These are phyloP conservation scores for Mesaphorura yosii DNA, from an alignment of 1,140 invertebrate species.

Conservation along the genomic window DNA sequence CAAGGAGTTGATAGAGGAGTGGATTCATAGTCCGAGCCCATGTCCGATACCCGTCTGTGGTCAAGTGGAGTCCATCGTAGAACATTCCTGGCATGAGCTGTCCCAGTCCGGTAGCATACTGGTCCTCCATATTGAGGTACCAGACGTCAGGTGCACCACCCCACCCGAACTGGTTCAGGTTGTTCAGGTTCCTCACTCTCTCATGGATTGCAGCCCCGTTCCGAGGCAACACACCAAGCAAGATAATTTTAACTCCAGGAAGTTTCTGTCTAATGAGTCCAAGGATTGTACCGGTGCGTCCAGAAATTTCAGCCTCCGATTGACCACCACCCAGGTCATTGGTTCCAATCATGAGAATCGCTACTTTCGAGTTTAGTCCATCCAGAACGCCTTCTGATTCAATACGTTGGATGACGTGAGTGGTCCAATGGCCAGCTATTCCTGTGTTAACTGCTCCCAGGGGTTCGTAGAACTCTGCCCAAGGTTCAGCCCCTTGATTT, in stretches of 20 bases:
- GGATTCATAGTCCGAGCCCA: slow-evolving; percentile 5
- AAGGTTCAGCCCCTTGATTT: not conserved
- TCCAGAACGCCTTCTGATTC: not conserved
- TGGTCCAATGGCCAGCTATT: not conserved
- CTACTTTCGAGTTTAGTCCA: slow-evolving; percentile 14
- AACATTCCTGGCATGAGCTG: not conserved
- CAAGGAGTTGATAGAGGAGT: too few species aligned
- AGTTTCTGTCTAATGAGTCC: not conserved
- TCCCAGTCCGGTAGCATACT: not conserved
- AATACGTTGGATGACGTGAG: not conserved
- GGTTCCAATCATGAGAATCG: slow-evolving; percentile 6
- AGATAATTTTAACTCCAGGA: not conserved
- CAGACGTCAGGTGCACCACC: not conserved
- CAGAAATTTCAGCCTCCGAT: not conserved
- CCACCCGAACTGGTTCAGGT: not conserved
- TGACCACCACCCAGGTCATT: slow-evolving; percentile 4
- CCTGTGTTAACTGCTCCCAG: not conserved
- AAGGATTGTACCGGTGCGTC: slow-evolving; percentile 6
- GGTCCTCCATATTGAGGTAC: slow-evolving; percentile 2
- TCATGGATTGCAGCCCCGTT: not conserved
- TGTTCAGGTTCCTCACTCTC: not conserved
- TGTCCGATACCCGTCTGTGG: not conserved
- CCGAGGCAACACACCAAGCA: slow-evolving; percentile 4
- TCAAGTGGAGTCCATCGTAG: not conserved
- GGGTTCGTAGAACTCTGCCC: slow-evolving; percentile 1